Percentiles rank a stretch among this genome's conserved stretches.
Conservation (phyloP, 2,888 invertebrate genomes). For the Cordilura impudica region DNA sequence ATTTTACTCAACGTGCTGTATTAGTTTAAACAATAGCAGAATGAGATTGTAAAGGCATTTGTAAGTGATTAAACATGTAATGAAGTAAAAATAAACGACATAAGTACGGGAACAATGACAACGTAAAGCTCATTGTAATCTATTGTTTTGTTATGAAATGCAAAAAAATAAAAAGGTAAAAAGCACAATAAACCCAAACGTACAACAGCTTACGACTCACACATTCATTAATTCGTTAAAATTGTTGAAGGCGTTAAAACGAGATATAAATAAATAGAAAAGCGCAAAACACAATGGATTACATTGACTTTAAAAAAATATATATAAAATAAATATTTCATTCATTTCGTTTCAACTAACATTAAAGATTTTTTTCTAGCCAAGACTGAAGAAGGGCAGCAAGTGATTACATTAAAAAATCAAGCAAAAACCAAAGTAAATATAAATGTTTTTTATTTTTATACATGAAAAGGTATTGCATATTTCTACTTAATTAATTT, state of each 20-base stretch:
- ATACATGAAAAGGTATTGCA: no score
- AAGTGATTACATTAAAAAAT: no score
- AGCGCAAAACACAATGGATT: not conserved
- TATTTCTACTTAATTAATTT: no score
- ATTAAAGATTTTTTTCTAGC: no score
- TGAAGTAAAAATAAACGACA: not conserved
- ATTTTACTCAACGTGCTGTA: no score
- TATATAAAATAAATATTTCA: no score
- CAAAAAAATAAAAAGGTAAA: not conserved
- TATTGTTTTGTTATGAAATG: constrained; percentile 16
- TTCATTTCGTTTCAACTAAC: no score
- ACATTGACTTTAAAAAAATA: no score
- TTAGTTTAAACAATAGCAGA: not conserved
- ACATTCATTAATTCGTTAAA: not conserved
- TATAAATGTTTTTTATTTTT: no score
- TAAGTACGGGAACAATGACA: constrained; percentile 9
- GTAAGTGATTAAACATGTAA: constrained; percentile 15
- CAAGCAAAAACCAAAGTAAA: no score
- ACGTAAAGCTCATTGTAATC: constrained; percentile 17
- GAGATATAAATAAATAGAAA: not conserved
- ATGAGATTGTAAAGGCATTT: not conserved
- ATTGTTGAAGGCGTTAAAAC: not conserved
- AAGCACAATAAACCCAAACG: not conserved
- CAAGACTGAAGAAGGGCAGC: no score
- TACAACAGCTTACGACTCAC: constrained; percentile 8